Percentiles rank a stretch among this genome's conserved stretches.
phyloP scores from a whole-genome alignment of 2,888 invertebrate genomes.

The Drosophila recens region DNA sequence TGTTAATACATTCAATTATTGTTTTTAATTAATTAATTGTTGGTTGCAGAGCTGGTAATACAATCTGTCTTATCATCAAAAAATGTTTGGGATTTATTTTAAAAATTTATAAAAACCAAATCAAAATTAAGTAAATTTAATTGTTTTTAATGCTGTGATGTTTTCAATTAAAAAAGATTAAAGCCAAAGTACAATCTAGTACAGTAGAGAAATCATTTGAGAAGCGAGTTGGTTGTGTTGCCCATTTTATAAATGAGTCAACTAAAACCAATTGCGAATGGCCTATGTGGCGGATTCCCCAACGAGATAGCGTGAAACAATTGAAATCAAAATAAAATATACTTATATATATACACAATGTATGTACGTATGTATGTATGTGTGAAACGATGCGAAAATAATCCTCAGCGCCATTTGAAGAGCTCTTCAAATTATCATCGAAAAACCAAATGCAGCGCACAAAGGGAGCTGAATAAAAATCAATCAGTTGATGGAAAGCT shows the following conservation, averaged over 20 bases:
- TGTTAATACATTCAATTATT: too few species aligned
- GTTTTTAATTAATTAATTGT: too few species aligned
- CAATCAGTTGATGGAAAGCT: constrained; percentile 74
- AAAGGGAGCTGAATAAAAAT: constrained; percentile 37
- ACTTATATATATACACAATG: constrained; percentile 15
- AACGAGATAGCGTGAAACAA: constrained; percentile 21
- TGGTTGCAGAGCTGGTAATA: too few species aligned
- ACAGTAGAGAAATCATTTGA: constrained; percentile 7
- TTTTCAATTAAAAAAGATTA: background rate
- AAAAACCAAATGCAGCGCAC: constrained; percentile 10
- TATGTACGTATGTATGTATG: background rate
- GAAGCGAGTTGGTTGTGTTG: constrained; percentile 6
- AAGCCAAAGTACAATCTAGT: background rate
- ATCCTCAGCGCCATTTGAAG: constrained; percentile 27
- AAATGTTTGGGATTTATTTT: too few species aligned
- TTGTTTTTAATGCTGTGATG: background rate
- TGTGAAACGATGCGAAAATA: constrained; percentile 41
- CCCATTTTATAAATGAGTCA: constrained; percentile 34
- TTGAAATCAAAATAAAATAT: constrained; percentile 34
- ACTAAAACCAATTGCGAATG: constrained; percentile 19
- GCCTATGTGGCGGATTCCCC: background rate
- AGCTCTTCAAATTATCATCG: constrained; percentile 12
- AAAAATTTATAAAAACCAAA: background rate
- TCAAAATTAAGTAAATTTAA: background rate
- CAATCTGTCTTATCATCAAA: too few species aligned